A percentile compares a stretch with the other conserved stretches of the same genome.
phyloP scores from a whole-genome alignment of 2,888 invertebrate genomes.

The Melanostoma mellinum region DNA sequence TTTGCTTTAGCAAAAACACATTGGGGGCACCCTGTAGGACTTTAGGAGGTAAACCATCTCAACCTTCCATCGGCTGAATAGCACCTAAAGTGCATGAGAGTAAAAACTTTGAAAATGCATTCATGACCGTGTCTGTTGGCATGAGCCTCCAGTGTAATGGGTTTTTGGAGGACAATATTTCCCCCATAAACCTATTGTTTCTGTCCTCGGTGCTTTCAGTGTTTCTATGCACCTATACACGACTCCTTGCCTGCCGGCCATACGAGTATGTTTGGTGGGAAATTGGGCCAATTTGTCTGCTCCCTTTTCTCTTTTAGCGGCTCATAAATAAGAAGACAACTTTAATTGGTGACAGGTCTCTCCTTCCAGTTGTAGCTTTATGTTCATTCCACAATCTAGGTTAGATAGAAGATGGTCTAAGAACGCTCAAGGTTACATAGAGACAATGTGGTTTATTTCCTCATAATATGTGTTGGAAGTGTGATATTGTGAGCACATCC shows the following conservation, averaged over 20 bases:
- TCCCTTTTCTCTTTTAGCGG: constrained; percentile 63
- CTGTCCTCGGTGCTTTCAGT: constrained; percentile 37
- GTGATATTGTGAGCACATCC: constrained; percentile 54
- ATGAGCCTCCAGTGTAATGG: constrained; percentile 33
- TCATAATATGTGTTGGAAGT: constrained; percentile 2
- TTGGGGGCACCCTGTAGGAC: too few relatives aligned
- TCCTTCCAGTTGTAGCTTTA: constrained; percentile 5
- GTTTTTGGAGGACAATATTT: constrained; percentile 48
- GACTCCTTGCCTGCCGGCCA: constrained; percentile 29
- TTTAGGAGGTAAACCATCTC: too few relatives aligned
- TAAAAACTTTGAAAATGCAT: constrained; percentile 51
- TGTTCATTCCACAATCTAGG: constrained; percentile 35
- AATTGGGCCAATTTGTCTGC: constrained; percentile 73
- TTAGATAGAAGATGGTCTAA: constrained; percentile 20
- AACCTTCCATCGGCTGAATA: too few relatives aligned
- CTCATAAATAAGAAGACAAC: constrained; percentile 64
- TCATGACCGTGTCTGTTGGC: constrained; percentile 59
- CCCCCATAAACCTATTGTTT: constrained; percentile 19
- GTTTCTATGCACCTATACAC: constrained; percentile 9
- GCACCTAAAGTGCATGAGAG: not conserved
- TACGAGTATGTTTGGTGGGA: constrained; percentile 44
- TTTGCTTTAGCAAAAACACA: too few relatives aligned
- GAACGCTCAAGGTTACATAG: constrained; percentile 39
- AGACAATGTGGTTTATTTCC: not conserved
- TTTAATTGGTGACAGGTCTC: constrained; percentile 65